These are phyloP conservation scores for Polypedilum vanderplanki DNA, from an alignment of 1,140 invertebrate species.

Conservation along the genomic window DNA sequence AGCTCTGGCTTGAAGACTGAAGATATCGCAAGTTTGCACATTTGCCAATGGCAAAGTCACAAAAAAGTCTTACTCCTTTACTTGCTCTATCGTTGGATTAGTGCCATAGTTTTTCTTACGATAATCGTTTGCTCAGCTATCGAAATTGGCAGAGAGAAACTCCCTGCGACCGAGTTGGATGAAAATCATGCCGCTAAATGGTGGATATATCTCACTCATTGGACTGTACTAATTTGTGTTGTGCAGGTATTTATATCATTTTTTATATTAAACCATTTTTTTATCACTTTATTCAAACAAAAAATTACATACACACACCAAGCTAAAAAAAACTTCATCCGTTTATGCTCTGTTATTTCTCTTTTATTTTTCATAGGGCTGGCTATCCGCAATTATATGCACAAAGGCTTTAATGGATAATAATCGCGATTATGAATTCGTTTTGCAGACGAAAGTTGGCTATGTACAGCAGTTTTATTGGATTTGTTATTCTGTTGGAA, in stretches of 20 bases:
- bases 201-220: constrained; percentile 60
- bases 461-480: constrained; percentile 52
- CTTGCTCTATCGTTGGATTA: constrained; percentile 51
- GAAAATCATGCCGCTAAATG: constrained; percentile 44
- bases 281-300: no score
- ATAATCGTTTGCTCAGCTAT: constrained; percentile 50
- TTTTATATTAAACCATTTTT: no score
- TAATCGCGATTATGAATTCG: constrained; percentile 42
- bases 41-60: constrained; percentile 23
- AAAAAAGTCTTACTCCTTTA: constrained; percentile 39
- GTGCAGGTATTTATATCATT: constrained; percentile 45
- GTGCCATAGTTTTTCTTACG: constrained; percentile 47
- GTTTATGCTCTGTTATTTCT: no score
- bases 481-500: constrained; percentile 52
- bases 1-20: constrained; percentile 9
- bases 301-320: constrained; percentile 40
- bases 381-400: constrained; percentile 42
- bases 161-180: constrained; percentile 35
- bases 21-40: neutral
- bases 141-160: constrained; percentile 44
- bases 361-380: constrained; percentile 33
- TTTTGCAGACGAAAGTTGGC: constrained; percentile 41
- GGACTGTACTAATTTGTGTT: constrained; percentile 52
- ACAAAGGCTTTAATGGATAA: constrained; percentile 45
- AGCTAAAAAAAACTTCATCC: constrained; percentile 36